These are phyloP conservation scores for Drosophila persimilis DNA, from an alignment of 1,140 invertebrate species.

Conservation along the genomic window DNA sequence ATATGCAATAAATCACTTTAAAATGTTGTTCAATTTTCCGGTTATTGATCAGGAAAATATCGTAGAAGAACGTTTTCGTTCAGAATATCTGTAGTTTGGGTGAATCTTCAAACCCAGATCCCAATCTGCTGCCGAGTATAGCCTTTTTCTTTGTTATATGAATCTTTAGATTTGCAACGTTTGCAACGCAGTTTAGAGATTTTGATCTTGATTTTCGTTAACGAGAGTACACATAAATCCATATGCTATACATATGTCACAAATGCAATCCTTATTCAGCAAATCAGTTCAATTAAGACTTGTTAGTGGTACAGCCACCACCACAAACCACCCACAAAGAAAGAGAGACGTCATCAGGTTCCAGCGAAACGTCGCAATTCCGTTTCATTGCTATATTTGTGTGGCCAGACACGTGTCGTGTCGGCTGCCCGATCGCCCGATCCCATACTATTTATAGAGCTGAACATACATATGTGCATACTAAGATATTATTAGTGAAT, in stretches of 20 bases:
- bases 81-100: not conserved
- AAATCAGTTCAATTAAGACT: slow-evolving; percentile 72
- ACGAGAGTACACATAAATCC: slow-evolving; percentile 14
- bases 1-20: no score
- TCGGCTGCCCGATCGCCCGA: slow-evolving; percentile 4
- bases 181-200: not conserved
- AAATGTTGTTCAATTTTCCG: no score
- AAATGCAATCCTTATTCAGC: slow-evolving; percentile 48
- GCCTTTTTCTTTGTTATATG: not conserved
- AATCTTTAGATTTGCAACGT: not conserved
- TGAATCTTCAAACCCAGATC: not conserved
- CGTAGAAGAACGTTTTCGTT: no score
- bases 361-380: slow-evolving; percentile 52
- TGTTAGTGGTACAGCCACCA: slow-evolving; percentile 29
- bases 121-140: no score
- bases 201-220: slow-evolving; percentile 10
- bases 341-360: not conserved
- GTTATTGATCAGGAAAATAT: no score
- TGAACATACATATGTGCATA: not conserved
- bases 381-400: slow-evolving; percentile 26
- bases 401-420: slow-evolving; percentile 27
- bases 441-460: slow-evolving; percentile 19
- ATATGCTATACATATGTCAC: slow-evolving; percentile 26
- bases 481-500: no score
- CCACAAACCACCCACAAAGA: slow-evolving; percentile 8